A percentile compares a stretch with the other conserved stretches of the same genome.
phyloP scores from a whole-genome alignment of 2,113 vertebrate genomes.

The Phyllostomus hastatus region DNA sequence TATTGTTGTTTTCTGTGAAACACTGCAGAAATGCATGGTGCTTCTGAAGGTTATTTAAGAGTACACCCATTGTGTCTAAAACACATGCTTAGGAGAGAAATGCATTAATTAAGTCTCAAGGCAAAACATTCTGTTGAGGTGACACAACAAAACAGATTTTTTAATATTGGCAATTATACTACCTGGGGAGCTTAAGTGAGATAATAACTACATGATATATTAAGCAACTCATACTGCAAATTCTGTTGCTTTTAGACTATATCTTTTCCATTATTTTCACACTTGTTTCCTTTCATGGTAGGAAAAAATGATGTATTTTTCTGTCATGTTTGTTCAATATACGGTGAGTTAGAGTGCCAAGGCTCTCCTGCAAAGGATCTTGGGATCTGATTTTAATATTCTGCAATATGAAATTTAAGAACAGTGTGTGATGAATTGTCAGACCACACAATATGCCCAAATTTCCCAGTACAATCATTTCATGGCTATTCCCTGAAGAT shows the following conservation, averaged over 20 bases:
- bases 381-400: slow-evolving; percentile 50
- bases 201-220: slow-evolving; percentile 62
- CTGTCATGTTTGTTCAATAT: slow-evolving; percentile 54
- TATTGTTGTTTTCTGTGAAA: slow-evolving; percentile 38
- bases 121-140: slow-evolving; percentile 56
- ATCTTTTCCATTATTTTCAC: slow-evolving; percentile 57
- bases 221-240: slow-evolving; percentile 62
- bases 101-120: slow-evolving; percentile 64
- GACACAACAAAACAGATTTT: slow-evolving; percentile 71
- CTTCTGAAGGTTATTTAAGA: slow-evolving; percentile 63
- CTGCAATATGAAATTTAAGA: slow-evolving; percentile 56
- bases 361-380: slow-evolving; percentile 18
- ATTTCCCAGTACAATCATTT: slow-evolving; percentile 35
- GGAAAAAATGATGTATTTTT: slow-evolving; percentile 52
- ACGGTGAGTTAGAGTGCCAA: slow-evolving; percentile 42
- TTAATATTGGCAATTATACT: slow-evolving; percentile 65
- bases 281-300: slow-evolving; percentile 53
- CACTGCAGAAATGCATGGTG: slow-evolving; percentile 42
- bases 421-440: slow-evolving; percentile 33
- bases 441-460: slow-evolving; percentile 29
- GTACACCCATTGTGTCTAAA: slow-evolving; percentile 54
- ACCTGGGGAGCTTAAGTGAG: slow-evolving; percentile 59
- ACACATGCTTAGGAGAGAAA: slow-evolving; percentile 57
- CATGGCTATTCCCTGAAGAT: neutral
- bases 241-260: slow-evolving; percentile 62